These are phyloP conservation scores for Bothrops jararaca DNA, from an alignment of 2,113 vertebrate species.

Conservation along the genomic window DNA sequence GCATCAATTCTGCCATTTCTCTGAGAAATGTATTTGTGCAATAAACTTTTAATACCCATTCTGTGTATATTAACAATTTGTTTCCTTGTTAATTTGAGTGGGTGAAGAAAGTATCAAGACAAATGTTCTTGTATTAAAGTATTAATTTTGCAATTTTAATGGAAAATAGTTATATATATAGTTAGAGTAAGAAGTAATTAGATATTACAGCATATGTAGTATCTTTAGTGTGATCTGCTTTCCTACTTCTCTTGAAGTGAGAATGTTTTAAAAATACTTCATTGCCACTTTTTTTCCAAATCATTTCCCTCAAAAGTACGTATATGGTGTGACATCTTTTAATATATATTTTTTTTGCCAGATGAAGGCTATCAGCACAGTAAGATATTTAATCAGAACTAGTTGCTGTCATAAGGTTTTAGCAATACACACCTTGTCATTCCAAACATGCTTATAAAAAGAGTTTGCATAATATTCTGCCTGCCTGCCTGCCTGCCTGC, in stretches of 20 bases:
- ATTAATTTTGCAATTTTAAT: neutral
- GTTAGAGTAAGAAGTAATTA: neutral
- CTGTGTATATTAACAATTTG: neutral
- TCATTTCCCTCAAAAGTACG: neutral
- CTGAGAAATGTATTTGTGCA: conserved; percentile 13
- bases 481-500: no score
- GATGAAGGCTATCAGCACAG: neutral
- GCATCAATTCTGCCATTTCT: conserved; percentile 13
- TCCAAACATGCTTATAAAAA: neutral
- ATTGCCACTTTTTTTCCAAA: neutral
- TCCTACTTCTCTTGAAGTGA: conserved; percentile 21
- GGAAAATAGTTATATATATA: conserved; percentile 10
- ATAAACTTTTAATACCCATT: neutral
- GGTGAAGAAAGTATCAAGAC: neutral
- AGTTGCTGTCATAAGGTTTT: neutral
- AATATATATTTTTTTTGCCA: no score
- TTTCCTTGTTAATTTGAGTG: neutral
- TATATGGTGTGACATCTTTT: neutral
- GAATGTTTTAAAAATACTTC: conserved; percentile 1
- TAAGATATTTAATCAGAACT: neutral
- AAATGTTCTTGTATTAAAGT: conserved; percentile 10
- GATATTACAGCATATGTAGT: neutral
- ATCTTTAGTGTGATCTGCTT: neutral
- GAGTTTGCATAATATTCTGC: neutral
- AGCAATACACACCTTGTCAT: neutral